phyloP scores from a whole-genome alignment of 2,113 vertebrate genomes.

The Solea senegalensis region DNA sequence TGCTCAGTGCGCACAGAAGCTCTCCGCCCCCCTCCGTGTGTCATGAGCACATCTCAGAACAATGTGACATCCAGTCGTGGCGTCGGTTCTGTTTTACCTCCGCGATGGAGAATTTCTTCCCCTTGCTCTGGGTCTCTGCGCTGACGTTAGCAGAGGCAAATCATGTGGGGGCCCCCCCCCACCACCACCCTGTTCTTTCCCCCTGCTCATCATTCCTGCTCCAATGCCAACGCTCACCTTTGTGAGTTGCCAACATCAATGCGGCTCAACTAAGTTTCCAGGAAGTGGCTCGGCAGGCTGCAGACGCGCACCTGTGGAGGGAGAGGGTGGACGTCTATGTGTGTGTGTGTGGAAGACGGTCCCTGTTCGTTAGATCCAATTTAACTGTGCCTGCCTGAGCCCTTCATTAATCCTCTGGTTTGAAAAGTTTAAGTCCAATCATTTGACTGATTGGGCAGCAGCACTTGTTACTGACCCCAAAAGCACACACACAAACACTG shows the following conservation, averaged over 20 bases:
- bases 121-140: constrained; percentile 37
- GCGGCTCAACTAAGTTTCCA: constrained; percentile 63
- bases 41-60: constrained; percentile 39
- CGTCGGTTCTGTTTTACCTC: not conserved
- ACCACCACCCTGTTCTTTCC: not conserved
- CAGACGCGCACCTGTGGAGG: constrained; percentile 60
- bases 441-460: constrained; percentile 41
- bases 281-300: constrained; percentile 48
- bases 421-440: constrained; percentile 48
- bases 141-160: constrained; percentile 57
- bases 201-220: constrained; percentile 27
- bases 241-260: constrained; percentile 58
- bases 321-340: not conserved
- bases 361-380: constrained; percentile 65
- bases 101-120: constrained; percentile 43
- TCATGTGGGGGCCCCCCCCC: constrained; percentile 19
- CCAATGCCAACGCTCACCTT: constrained; percentile 44
- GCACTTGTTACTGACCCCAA: constrained; percentile 13
- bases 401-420: constrained; percentile 55
- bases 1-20: constrained; percentile 21
- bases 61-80: constrained; percentile 38
- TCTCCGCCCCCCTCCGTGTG: constrained; percentile 46
- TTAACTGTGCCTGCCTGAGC: constrained; percentile 48
- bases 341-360: constrained; percentile 23
- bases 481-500: constrained; percentile 11